phyloP scores from a whole-genome alignment of 2,113 vertebrate species.

The Ophthalmolycus amberensis region DNA sequence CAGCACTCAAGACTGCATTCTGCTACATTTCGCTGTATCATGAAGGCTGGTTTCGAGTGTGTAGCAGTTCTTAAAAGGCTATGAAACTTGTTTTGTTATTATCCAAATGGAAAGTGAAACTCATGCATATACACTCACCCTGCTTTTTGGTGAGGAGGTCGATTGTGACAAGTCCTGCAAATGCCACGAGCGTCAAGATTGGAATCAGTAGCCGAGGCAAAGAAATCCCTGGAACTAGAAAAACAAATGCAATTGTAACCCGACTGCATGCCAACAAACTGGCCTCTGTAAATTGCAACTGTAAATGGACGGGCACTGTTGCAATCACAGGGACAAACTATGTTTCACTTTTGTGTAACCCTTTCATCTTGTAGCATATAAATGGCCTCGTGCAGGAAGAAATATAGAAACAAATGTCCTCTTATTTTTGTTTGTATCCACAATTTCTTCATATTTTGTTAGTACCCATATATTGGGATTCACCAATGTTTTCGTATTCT shows the following conservation, averaged over 20 bases:
- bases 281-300: background rate
- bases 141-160: conserved; percentile 39
- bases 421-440: background rate
- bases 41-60: background rate
- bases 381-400: background rate
- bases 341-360: background rate
- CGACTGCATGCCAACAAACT: background rate
- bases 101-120: background rate
- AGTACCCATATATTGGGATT: background rate
- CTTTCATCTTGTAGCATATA: background rate
- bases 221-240: conserved; percentile 33
- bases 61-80: background rate
- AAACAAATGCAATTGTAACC: conserved; percentile 5
- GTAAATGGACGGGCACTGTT: background rate
- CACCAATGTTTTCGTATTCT: background rate
- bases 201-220: conserved; percentile 54
- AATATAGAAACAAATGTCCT: background rate
- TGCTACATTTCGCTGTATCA: background rate
- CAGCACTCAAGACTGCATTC: background rate
- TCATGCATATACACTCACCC: conserved; percentile 44
- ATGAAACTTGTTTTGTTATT: background rate
- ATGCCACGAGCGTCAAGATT: conserved; percentile 21
- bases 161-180: conserved; percentile 37
- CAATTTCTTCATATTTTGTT: background rate
- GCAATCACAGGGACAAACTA: background rate